Evolutionary conservation across 2,113 vertebrate species (phyloP).

Genomic region (Saccopteryx bilineata): DNA sequence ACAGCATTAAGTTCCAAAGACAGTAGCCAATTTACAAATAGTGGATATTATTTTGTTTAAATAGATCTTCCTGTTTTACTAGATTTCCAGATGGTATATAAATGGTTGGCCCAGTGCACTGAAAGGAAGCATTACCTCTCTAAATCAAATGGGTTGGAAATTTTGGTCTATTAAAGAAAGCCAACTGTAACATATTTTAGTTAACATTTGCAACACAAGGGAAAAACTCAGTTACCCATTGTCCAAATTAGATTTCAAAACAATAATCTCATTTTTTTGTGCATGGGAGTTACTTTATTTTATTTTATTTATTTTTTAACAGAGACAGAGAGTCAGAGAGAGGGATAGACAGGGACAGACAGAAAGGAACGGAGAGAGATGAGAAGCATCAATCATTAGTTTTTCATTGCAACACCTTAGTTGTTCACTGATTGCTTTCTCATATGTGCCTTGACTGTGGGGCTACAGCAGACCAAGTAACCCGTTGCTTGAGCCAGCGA

Average conservation of each 20-base stretch:
- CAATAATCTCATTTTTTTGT: neutral
- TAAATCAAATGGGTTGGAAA: conserved; percentile 21
- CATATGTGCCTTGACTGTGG: no score
- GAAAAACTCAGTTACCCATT: neutral
- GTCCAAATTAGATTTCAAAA: conserved; percentile 10
- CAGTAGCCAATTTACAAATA: neutral
- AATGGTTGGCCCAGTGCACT: neutral
- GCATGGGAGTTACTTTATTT: neutral
- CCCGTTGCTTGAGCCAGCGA: no score
- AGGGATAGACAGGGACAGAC: no score
- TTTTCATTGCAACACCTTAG: no score
- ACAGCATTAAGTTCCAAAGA: neutral
- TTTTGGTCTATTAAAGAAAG: conserved; percentile 1
- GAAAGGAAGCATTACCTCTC: neutral
- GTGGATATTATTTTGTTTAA: neutral
- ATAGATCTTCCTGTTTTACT: neutral
- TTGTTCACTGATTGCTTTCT: no score
- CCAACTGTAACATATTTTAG: neutral
- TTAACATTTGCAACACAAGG: neutral
- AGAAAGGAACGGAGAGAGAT: no score
- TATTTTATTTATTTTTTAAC: no score
- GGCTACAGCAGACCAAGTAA: no score
- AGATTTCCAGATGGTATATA: conserved; percentile 12
- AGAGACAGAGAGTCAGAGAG: no score
- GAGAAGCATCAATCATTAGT: no score